Evolutionary conservation across 2,888 invertebrate genomes (phyloP).

Genomic region (Kuschelorhynchus macadamiae): DNA sequence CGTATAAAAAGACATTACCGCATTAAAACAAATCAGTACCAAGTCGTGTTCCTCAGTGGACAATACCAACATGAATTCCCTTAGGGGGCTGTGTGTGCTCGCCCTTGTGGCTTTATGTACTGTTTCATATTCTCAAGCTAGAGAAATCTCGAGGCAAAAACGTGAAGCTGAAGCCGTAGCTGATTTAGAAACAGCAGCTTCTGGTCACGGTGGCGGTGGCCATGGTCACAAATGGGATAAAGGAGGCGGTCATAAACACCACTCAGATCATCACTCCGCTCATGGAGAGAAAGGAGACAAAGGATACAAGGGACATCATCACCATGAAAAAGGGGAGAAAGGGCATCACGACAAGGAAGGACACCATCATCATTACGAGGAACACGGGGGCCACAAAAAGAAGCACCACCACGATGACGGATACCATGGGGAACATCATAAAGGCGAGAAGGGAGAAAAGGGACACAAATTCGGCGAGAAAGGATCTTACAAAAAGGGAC

Average conservation of each 20-base stretch:
- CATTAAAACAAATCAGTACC: constrained; percentile 57
- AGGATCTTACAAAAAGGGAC: constrained; percentile 86
- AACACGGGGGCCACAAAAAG: constrained; percentile 75
- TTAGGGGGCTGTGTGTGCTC: constrained; percentile 82
- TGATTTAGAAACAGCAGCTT: constrained; percentile 73
- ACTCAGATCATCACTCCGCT: constrained; percentile 72
- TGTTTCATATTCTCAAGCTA: constrained; percentile 69
- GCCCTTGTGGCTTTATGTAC: constrained; percentile 71
- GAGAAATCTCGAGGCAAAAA: constrained; percentile 69
- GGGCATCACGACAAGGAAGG: constrained; percentile 80
- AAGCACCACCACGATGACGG: constrained; percentile 75
- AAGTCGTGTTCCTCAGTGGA: constrained; percentile 52
- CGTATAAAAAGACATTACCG: constrained; percentile 60
- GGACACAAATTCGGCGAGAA: constrained; percentile 77
- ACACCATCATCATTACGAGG: constrained; percentile 76
- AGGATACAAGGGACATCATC: constrained; percentile 77
- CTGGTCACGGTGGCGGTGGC: too few relatives aligned
- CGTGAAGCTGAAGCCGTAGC: constrained; percentile 62
- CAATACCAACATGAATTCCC: constrained; percentile 64
- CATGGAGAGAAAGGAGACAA: constrained; percentile 77
- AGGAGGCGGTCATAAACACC: constrained; percentile 73
- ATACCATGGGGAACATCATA: constrained; percentile 77
- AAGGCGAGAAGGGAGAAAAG: constrained; percentile 79
- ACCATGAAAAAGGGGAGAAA: constrained; percentile 75
- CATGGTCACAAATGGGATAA: constrained; percentile 67